Percentiles rank a stretch among this genome's conserved stretches.
Evolutionary conservation across 2,113 vertebrate genomes (phyloP).

Genomic region (Saccopteryx leptura): DNA sequence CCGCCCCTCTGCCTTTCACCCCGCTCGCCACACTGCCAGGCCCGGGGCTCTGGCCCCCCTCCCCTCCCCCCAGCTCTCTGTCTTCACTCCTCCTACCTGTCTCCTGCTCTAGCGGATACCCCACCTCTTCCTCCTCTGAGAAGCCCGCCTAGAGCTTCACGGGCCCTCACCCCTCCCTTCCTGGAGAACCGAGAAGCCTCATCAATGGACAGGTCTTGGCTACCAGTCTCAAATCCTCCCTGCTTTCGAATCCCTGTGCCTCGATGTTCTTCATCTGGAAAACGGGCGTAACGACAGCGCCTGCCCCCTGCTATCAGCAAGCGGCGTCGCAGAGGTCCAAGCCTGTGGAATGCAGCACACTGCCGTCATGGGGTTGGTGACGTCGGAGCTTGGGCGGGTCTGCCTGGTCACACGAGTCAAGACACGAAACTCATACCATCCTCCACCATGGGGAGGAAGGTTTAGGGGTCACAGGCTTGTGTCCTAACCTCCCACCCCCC

Average conservation of each 20-base stretch:
- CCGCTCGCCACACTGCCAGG: accelerated
- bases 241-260: not conserved
- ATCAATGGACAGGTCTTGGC: not conserved
- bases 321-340: not conserved
- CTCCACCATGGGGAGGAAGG: not conserved
- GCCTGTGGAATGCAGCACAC: accelerated
- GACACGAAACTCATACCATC: not conserved
- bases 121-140: not conserved
- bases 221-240: not conserved
- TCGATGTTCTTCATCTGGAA: not conserved
- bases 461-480: not conserved
- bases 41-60: no score
- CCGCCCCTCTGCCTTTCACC: not conserved
- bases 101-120: not conserved
- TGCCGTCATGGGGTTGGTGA: no score
- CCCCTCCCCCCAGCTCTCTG: not conserved
- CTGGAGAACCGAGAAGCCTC: not conserved
- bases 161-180: not conserved
- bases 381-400: not conserved
- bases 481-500: not conserved
- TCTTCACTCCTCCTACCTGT: not conserved
- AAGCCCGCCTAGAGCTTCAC: not conserved
- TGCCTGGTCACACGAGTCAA: not conserved
- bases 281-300: not conserved
- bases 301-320: not conserved